These are phyloP conservation scores for Sericinus montela DNA, from an alignment of 2,888 invertebrate species.

Conservation along the genomic window DNA sequence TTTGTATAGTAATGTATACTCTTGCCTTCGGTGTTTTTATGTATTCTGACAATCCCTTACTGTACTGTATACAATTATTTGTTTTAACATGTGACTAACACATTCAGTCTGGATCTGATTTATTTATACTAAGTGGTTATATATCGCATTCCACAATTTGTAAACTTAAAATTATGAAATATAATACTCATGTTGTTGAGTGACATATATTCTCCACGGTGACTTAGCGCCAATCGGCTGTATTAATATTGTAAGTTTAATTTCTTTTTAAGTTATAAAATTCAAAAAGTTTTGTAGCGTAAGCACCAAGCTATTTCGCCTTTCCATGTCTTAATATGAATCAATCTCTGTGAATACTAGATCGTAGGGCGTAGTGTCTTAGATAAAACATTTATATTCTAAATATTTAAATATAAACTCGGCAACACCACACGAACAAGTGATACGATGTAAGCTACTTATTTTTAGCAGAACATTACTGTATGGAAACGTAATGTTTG, in stretches of 20 bases:
- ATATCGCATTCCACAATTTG: constrained; percentile 33
- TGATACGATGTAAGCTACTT: constrained; percentile 70
- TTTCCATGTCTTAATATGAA: constrained; percentile 62
- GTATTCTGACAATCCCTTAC: neutral
- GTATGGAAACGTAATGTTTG: constrained; percentile 42
- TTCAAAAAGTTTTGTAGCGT: constrained; percentile 47
- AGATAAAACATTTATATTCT: constrained; percentile 68
- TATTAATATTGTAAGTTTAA: constrained; percentile 27
- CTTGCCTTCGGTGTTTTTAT: constrained; percentile 10
- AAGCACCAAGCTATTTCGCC: constrained; percentile 67
- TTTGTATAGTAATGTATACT: constrained; percentile 10
- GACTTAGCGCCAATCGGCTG: constrained; percentile 2
- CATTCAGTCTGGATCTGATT: constrained; percentile 15
- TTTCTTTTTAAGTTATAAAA: constrained; percentile 17
- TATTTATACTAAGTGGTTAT: constrained; percentile 22
- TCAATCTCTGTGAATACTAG: constrained; percentile 77
- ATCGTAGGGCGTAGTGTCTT: constrained; percentile 73
- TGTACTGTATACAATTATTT: neutral
- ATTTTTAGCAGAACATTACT: constrained; percentile 54
- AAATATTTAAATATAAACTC: constrained; percentile 58
- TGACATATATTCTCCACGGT: neutral
- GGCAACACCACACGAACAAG: constrained; percentile 74
- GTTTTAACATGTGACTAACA: neutral
- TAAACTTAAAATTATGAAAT: constrained; percentile 11
- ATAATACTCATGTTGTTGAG: constrained; percentile 12